Conservation (phyloP, 2,113 vertebrate genomes). For the Pedetes capensis region DNA sequence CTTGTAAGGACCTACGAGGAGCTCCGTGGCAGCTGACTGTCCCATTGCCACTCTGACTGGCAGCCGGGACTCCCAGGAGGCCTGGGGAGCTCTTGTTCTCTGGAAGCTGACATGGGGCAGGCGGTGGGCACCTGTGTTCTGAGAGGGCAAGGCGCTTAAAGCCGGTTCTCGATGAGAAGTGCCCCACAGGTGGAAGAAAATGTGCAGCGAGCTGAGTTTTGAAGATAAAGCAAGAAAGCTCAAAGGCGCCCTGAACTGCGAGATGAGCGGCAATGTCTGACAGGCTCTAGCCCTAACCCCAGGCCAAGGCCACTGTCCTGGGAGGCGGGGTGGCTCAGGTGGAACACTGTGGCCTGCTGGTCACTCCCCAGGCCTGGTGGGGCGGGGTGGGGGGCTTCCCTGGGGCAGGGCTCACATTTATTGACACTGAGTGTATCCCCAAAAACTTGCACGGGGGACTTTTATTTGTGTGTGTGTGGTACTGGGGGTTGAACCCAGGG, state of each 20-base stretch:
- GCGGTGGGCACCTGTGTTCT: not conserved
- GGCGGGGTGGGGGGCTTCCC: not conserved
- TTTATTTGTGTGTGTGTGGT: no score
- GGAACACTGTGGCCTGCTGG: not conserved
- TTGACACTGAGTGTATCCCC: not conserved
- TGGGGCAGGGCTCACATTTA: not conserved
- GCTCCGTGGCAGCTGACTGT: not conserved
- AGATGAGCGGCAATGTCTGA: not conserved
- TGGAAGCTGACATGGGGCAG: not conserved
- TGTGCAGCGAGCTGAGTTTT: not conserved
- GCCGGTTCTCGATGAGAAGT: conserved; percentile 17
- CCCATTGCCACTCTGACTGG: not conserved
- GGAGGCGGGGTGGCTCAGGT: not conserved
- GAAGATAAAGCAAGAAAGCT: conserved; percentile 57
- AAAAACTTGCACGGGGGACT: rapidly evolving
- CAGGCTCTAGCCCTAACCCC: conserved; percentile 17
- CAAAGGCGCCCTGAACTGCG: conserved; percentile 42
- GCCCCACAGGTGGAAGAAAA: not conserved
- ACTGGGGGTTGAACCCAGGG: no score
- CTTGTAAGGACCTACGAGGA: rapidly evolving
- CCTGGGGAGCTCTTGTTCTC: not conserved
- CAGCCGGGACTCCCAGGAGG: not conserved
- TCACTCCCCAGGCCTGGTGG: not conserved
- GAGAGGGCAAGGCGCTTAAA: not conserved
- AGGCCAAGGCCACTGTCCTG: conserved; percentile 54